Percentiles rank a stretch among this genome's conserved stretches.
These are phyloP conservation scores for Amazona vittata DNA, from an alignment of 2,113 vertebrate species.

Conservation along the genomic window DNA sequence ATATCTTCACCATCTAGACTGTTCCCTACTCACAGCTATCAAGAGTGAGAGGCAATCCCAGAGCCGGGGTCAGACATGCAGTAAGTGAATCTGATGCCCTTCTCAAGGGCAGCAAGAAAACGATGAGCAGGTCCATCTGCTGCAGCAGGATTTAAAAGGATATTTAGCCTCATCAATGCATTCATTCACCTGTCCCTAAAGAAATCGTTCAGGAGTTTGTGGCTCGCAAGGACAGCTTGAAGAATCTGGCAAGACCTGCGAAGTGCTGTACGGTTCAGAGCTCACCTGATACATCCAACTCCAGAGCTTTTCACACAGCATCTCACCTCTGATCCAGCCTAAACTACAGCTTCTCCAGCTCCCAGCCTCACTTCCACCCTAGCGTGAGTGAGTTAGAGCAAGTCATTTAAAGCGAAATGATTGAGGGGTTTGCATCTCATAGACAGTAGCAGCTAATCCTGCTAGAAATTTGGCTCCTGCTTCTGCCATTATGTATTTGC, in stretches of 20 bases:
- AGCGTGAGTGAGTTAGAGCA: conserved; percentile 23
- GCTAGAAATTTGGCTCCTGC: conserved; percentile 53
- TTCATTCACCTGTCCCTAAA: background rate
- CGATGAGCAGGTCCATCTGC: background rate
- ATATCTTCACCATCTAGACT: background rate
- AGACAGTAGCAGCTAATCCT: conserved; percentile 51
- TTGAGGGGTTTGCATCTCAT: conserved; percentile 37
- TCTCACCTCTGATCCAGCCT: conserved; percentile 1
- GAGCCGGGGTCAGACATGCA: background rate
- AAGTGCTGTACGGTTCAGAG: background rate
- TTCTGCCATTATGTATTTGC: conserved; percentile 44
- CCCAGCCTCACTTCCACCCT: background rate
- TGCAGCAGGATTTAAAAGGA: background rate
- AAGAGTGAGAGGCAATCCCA: background rate
- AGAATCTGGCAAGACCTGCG: background rate
- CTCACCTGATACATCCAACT: background rate
- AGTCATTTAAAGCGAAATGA: conserved; percentile 51
- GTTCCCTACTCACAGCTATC: background rate
- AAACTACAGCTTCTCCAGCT: background rate
- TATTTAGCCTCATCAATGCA: background rate
- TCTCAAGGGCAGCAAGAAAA: background rate
- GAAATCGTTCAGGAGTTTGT: background rate
- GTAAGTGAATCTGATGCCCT: background rate
- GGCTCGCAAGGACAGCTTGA: background rate
- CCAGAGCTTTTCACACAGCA: background rate